Evolutionary conservation across 37 sponge, comb jelly and placozoan genomes (phyloP).

Genomic region (Lycopodina hypogea): DNA sequence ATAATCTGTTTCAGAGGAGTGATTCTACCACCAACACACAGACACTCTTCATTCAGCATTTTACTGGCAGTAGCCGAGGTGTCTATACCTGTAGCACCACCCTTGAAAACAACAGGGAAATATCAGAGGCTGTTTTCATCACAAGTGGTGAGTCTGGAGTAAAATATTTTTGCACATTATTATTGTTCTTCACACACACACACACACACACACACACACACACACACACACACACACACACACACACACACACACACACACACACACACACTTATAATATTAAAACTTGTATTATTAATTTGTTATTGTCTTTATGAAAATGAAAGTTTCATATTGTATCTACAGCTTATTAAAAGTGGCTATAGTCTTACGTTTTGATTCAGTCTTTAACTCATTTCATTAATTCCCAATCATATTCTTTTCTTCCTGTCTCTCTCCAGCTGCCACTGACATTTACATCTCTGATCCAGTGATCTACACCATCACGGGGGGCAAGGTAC

Average conservation of each 20-base stretch:
- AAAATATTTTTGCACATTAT: not conserved
- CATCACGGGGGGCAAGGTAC: not conserved
- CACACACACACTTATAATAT: too few species aligned
- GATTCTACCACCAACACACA: not conserved
- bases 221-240: too few species aligned
- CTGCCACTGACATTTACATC: constrained; percentile 17
- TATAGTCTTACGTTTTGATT: too few species aligned
- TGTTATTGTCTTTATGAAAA: too few species aligned
- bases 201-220: constrained; percentile 13
- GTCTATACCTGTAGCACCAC: not conserved
- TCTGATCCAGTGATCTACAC: not conserved
- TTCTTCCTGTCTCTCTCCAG: constrained; percentile 5
- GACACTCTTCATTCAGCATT: not conserved
- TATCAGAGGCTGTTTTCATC: constrained; percentile 1
- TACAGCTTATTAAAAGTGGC: too few species aligned
- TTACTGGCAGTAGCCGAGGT: not conserved
- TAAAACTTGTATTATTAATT: too few species aligned
- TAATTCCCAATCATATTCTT: too few species aligned
- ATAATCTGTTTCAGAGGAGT: not conserved
- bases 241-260: not conserved
- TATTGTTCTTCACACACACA: not conserved
- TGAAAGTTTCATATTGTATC: too few species aligned
- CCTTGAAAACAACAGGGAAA: not conserved
- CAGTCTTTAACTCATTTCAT: too few species aligned
- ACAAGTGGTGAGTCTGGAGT: constrained; percentile 27